Evolutionary conservation across 2,113 vertebrate species (phyloP).

Genomic region (Anoplopoma fimbria): DNA sequence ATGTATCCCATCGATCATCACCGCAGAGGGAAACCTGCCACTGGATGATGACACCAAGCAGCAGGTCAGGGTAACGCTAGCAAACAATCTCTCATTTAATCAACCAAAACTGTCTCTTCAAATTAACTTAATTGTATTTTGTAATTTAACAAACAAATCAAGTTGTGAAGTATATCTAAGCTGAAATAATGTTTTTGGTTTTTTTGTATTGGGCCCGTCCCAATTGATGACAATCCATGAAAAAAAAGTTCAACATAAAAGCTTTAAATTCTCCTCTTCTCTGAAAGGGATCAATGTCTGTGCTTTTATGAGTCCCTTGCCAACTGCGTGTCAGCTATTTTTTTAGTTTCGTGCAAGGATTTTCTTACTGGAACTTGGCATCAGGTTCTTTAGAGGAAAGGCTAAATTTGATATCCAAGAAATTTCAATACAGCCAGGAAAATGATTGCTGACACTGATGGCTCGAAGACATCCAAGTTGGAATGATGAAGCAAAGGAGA

Average conservation of each 20-base stretch:
- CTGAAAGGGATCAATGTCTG: conserved; percentile 15
- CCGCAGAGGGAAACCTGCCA: conserved; percentile 1
- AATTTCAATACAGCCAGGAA: conserved; percentile 10
- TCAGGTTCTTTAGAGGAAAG: neutral
- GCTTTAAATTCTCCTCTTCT: conserved; percentile 16
- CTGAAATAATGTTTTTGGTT: neutral
- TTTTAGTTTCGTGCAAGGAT: conserved; percentile 18
- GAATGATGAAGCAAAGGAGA: conserved; percentile 16
- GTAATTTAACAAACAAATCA: neutral
- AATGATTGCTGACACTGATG: conserved; percentile 5
- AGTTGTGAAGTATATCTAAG: neutral
- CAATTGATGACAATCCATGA: neutral
- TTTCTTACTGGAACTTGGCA: conserved; percentile 26
- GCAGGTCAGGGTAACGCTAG: neutral
- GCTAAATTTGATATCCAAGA: conserved; percentile 15
- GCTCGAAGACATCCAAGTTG: conserved; percentile 12
- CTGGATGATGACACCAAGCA: conserved; percentile 9
- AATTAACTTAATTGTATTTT: neutral
- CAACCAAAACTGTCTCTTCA: neutral
- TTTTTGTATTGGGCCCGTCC: neutral
- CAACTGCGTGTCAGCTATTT: conserved; percentile 14
- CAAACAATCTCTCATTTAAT: neutral
- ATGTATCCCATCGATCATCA: neutral
- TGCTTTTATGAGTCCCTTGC: neutral
- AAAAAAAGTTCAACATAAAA: neutral